Conservation (phyloP, 2,113 vertebrate species). For the Cynopterus brachyotis region DNA sequence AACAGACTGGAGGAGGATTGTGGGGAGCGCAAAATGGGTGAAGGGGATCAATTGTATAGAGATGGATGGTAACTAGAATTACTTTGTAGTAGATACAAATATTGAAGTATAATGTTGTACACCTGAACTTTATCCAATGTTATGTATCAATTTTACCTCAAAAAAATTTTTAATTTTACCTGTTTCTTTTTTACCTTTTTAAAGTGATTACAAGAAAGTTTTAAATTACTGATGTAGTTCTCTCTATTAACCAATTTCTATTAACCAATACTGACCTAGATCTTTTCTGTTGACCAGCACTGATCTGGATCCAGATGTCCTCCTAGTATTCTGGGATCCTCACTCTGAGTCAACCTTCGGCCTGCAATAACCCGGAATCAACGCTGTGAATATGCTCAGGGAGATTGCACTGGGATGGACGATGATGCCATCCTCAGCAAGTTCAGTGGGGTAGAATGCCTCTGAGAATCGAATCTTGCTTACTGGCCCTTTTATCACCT, state of each 20-base stretch:
- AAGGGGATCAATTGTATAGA: background rate
- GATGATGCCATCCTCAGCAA: background rate
- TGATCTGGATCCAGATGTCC: background rate
- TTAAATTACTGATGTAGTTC: background rate
- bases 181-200: background rate
- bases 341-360: background rate
- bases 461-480: background rate
- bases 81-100: background rate
- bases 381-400: background rate
- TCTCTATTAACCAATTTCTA: background rate
- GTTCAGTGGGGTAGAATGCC: background rate
- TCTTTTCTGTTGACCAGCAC: background rate
- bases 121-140: background rate
- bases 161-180: background rate
- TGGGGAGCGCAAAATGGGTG: background rate
- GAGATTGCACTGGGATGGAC: background rate
- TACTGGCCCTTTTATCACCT: background rate
- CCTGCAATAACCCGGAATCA: background rate
- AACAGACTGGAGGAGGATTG: background rate
- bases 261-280: background rate
- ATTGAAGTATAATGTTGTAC: background rate
- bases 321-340: background rate
- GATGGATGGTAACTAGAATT: background rate
- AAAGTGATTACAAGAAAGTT: background rate
- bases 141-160: background rate